These are phyloP conservation scores for Orthosia incerta DNA, from an alignment of 2,888 invertebrate species.

Conservation along the genomic window DNA sequence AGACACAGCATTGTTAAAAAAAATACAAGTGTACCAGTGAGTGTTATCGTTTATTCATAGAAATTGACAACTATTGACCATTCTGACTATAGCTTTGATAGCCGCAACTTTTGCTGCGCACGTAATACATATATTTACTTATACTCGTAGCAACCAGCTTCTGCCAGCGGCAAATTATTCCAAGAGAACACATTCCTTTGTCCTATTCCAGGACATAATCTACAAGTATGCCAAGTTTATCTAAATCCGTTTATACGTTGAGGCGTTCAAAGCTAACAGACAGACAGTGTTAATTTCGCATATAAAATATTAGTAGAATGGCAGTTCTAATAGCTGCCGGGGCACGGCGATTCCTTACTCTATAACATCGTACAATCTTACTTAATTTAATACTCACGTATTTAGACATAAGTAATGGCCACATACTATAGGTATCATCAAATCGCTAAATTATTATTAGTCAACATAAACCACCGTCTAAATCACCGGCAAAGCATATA, in stretches of 20 bases:
- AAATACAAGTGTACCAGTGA: too few species aligned
- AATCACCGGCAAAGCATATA: constrained; percentile 32
- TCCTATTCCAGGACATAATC: too few species aligned
- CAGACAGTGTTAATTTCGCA: too few species aligned
- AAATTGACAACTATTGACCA: neutral
- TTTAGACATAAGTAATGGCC: neutral
- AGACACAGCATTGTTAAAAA: too few species aligned
- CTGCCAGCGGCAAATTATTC: too few species aligned
- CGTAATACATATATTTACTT: too few species aligned
- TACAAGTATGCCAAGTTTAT: too few species aligned
- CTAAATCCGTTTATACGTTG: too few species aligned
- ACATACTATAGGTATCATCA: constrained; percentile 13
- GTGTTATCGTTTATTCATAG: neutral
- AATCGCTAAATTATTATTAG: constrained; percentile 6
- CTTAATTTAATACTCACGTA: neutral
- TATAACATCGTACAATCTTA: neutral
- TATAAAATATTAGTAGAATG: too few species aligned
- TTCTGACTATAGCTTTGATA: neutral
- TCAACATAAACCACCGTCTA: neutral
- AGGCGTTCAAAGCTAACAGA: too few species aligned
- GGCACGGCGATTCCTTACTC: neutral
- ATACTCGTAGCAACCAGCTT: too few species aligned
- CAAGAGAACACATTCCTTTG: too few species aligned
- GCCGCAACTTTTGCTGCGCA: neutral
- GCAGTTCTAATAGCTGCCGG: neutral